Base-by-base conservation (phyloP, 2,797 vertebrate species). In the Eulemur albifrons region DNA sequence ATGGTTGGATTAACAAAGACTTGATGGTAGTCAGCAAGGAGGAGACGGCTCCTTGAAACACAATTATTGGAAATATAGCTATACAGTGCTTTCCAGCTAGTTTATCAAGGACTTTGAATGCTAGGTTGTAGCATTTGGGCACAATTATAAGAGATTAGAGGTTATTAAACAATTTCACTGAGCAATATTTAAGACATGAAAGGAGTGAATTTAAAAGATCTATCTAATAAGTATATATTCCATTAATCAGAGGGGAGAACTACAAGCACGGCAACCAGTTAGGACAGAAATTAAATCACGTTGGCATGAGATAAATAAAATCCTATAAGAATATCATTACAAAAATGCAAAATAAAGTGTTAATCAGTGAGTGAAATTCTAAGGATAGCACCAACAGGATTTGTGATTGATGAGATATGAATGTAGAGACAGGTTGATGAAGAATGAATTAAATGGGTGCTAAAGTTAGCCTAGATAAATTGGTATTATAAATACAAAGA, bases 31-130 rank as follows among this genome's bases (percentile, higher is more conserved):
- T 15, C 12, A 27, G 8, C 9, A 7, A 2, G 18, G 7, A 75
- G 12, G 45, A 86, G 7, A 45, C 0, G 4, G 6, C 23, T 85
- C 30, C 32, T 54, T 32, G 32, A 15, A 85, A 54, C 35, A 7
- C 4, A 50, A 7, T 59, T 32, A 7, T 20, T 45, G 9, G 4
- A 27, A 15, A 61, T 14, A 9, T 14, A 30, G 40, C 5, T 61
- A 1, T 0, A 0, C 4, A 40, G 8, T 45, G 14, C 1, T 40
- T 83, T 90, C 43, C 43, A 8, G 11, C 0, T 4, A 63, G 14
- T 52, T 48, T 70, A 35, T n/a, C 40, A 83, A 59, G 21, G 17
- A 59, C 4, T 7, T 35, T n/a, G 4, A 80, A 54, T 65, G 9
- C 5, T 32, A 57, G n/a, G 0, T 50, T 54, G 21, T 52, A 35